phyloP scores from a whole-genome alignment of 53 echinoderm and acorn worm genomes.

The Paracentrotus lividus region DNA sequence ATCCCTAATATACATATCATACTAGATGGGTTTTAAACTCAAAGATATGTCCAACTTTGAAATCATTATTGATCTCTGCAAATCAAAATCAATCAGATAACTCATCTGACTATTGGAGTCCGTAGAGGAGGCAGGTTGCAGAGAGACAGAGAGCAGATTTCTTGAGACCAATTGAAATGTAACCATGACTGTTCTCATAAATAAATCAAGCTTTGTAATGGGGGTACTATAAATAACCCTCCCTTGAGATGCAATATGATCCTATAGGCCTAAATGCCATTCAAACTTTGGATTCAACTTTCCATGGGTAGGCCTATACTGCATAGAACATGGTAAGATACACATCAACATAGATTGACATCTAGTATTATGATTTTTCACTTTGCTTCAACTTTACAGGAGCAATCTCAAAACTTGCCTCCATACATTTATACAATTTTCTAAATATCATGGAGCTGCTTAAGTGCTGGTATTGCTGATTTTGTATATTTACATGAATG shows the following conservation, averaged over 20 bases:
- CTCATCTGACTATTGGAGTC: slow-evolving; percentile 14
- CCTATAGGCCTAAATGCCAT: slow-evolving; percentile 4
- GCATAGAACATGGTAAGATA: neutral
- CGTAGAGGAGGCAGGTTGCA: neutral
- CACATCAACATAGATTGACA: too few relatives aligned
- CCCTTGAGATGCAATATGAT: slow-evolving; percentile 40
- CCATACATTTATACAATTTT: too few relatives aligned
- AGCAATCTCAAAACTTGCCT: too few relatives aligned
- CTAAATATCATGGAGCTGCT: too few relatives aligned
- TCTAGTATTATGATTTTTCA: too few relatives aligned
- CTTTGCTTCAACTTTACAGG: too few relatives aligned
- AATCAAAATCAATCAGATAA: slow-evolving; percentile 4
- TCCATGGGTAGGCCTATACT: neutral
- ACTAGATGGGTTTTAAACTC: neutral
- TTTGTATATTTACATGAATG: too few relatives aligned
- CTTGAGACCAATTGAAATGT: slow-evolving; percentile 42
- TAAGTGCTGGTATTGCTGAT: too few relatives aligned
- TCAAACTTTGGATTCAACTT: neutral
- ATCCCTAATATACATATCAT: neutral
- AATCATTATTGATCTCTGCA: slow-evolving; percentile 16
- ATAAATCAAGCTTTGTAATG: slow-evolving; percentile 41
- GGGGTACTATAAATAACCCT: slow-evolving; percentile 42
- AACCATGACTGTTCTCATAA: slow-evolving; percentile 29
- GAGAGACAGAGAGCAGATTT: neutral
- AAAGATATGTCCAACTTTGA: neutral